Conservation (phyloP, 2,797 vertebrate species). For the Dromococcyx pavoninus region DNA sequence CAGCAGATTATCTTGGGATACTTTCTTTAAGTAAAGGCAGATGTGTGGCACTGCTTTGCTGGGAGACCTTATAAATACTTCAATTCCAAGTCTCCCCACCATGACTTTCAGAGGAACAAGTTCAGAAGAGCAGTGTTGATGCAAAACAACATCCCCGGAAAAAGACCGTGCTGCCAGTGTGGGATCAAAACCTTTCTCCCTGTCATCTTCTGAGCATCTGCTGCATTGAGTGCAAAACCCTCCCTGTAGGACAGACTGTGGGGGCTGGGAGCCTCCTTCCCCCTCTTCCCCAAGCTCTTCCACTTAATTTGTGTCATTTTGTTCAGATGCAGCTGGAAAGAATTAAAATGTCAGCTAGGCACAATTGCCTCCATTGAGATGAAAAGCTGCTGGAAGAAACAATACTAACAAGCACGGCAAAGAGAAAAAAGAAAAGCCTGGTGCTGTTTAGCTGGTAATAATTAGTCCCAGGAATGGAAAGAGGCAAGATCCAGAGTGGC, state of each 20-base stretch:
- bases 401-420: constrained; percentile 59
- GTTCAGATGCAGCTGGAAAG: constrained; percentile 63
- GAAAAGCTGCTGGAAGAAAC: constrained; percentile 65
- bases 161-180: rapidly evolving
- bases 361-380: constrained; percentile 66
- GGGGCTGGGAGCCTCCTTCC: background rate
- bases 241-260: background rate
- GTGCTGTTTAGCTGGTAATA: constrained; percentile 51
- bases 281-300: constrained; percentile 21
- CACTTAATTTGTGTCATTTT: constrained; percentile 61
- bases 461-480: constrained; percentile 37
- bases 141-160: background rate
- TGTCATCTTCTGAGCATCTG: background rate
- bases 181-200: background rate
- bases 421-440: constrained; percentile 54
- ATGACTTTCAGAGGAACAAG: rapidly evolving
- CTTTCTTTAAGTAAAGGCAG: background rate
- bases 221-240: background rate
- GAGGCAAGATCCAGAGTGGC: background rate
- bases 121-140: background rate
- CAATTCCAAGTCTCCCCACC: background rate
- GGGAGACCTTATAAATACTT: background rate
- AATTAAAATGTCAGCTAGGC: constrained; percentile 67
- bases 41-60: background rate
- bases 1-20: background rate